Conservation (phyloP, 2,888 invertebrate species). For the Harpalus rufipes region DNA sequence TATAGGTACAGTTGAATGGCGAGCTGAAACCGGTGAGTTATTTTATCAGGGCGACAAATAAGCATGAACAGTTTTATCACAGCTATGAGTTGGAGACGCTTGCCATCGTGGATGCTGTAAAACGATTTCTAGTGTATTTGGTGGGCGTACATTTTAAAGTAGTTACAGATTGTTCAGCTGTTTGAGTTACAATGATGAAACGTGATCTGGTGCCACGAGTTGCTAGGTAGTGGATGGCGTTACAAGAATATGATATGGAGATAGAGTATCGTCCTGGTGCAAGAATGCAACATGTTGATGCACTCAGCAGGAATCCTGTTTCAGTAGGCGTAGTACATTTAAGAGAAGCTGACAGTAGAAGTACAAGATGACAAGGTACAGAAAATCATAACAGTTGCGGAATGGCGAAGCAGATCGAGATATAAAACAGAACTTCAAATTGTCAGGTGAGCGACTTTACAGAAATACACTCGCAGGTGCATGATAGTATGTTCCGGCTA, state of each 20-base stretch:
- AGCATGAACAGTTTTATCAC: too few relatives aligned
- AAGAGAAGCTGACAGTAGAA: too few relatives aligned
- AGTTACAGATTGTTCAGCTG: slow-evolving; percentile 68
- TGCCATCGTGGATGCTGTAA: too few relatives aligned
- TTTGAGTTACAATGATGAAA: slow-evolving; percentile 51
- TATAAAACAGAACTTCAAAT: not conserved
- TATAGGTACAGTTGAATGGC: not conserved
- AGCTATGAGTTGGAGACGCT: too few relatives aligned
- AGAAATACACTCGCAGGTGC: slow-evolving; percentile 69
- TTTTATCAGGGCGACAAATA: slow-evolving; percentile 39
- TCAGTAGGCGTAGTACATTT: too few relatives aligned
- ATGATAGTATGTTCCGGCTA: slow-evolving; percentile 71
- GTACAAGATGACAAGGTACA: slow-evolving; percentile 67
- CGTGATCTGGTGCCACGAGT: slow-evolving; percentile 17
- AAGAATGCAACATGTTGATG: too few relatives aligned
- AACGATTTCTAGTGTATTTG: too few relatives aligned
- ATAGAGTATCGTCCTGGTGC: too few relatives aligned
- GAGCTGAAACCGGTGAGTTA: slow-evolving; percentile 8
- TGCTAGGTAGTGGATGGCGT: slow-evolving; percentile 6
- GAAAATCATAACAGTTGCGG: slow-evolving; percentile 50
- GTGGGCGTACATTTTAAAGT: slow-evolving; percentile 67
- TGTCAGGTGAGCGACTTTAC: slow-evolving; percentile 66
- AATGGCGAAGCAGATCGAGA: slow-evolving; percentile 15
- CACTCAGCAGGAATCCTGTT: too few relatives aligned
- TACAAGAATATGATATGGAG: too few relatives aligned